Base-by-base conservation (phyloP, 2,888 invertebrate genomes). In the Agonopterix arenella region DNA sequence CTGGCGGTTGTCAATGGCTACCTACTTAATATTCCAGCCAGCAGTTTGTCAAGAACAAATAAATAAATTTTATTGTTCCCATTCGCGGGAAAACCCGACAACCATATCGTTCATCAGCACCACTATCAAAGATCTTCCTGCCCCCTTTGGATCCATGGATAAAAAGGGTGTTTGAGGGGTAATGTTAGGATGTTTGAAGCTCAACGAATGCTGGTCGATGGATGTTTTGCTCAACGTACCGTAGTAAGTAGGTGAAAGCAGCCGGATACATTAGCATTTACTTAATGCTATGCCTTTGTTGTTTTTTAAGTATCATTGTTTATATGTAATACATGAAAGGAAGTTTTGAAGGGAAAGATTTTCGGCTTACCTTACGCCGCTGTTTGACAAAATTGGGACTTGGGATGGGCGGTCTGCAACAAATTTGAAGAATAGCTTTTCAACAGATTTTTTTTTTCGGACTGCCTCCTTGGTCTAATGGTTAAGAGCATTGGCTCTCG, bases 241-340 rank as follows among this genome's bases (percentile, higher is more conserved):
- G 45, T 11, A 43, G 36, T 45, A 51, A 47, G 44, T 47, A 44
- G 45, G 66, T 55, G 68, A 67, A 66, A 66, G 66, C 60, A 56
- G 37, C 50, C 56, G 52, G 53, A 60, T 57, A 52, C 55, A 59
- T 66, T 66, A 62, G 57, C 57, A 58, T 58, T 46, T 50, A n/a
- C 28, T n/a, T 41, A 47, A 47, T 13, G 41, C 41, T 36, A 45
- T 45, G 45, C 28, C 11, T 45, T 11, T 45, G 40, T 40, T n/a
- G 40, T 9, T n/a, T n/a, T n/a, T n/a, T 7, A 40, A n/a, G 2
- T 40, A 40, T 40, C 18, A 18, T 18, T 18, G 18, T 18, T 18
- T 18, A 10, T 40, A n/a, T 3, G 10, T 40, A 40, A n/a, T 9
- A 40, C 40, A 40, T 5, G 28, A 1, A 28, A 28, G 28, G 5